phyloP scores from a whole-genome alignment of 2,797 vertebrate species.

The Sebastes cheni region DNA sequence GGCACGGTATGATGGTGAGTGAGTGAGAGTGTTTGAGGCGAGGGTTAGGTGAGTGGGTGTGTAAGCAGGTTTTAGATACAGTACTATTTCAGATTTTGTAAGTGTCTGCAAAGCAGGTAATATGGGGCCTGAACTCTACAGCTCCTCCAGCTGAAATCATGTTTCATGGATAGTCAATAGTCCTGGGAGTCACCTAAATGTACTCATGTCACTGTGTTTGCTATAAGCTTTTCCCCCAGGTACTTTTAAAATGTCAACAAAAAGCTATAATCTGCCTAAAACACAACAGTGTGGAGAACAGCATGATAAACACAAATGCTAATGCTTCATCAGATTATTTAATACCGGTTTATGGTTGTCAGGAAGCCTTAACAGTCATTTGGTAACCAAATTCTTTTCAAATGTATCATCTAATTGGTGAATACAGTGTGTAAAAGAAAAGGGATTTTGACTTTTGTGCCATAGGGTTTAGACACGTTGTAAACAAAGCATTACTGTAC shows the following conservation, averaged over 20 bases:
- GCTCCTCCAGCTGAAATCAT: slow-evolving; percentile 29
- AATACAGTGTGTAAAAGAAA: neutral
- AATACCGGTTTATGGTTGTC: neutral
- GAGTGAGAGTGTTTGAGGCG: slow-evolving; percentile 32
- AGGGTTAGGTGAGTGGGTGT: slow-evolving; percentile 47
- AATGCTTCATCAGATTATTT: neutral
- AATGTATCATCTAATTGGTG: neutral
- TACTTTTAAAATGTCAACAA: neutral
- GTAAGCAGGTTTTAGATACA: slow-evolving; percentile 52
- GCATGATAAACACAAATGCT: neutral
- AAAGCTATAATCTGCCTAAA: neutral
- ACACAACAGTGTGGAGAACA: neutral
- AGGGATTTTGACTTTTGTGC: neutral
- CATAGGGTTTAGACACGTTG: neutral
- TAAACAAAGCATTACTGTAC: neutral
- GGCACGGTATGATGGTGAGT: slow-evolving; percentile 4
- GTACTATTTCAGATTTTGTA: slow-evolving; percentile 42
- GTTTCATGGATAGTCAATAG: slow-evolving; percentile 29
- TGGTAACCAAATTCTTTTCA: neutral
- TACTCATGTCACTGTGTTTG: neutral
- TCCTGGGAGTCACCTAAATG: slow-evolving; percentile 2
- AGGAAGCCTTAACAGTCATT: neutral
- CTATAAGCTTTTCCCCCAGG: neutral
- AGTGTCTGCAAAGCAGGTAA: slow-evolving; percentile 47
- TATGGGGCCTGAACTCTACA: slow-evolving; percentile 17